Base-by-base conservation (phyloP, 1,140 invertebrate genomes). In the Apocrypta bakeri region DNA sequence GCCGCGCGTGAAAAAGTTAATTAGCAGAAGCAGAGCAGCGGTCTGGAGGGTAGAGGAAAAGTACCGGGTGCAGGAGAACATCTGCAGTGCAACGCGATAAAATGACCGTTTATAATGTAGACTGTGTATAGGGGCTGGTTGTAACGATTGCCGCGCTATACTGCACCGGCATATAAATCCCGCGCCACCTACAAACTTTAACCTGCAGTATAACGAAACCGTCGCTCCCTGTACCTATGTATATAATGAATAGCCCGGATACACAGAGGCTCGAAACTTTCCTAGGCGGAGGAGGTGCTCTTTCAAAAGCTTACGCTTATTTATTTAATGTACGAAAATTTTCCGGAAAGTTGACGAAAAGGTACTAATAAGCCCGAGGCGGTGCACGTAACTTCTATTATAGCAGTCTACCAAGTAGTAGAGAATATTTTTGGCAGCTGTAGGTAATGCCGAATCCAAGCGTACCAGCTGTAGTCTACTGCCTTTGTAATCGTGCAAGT, bases 31-130 rank as follows among this genome's bases (percentile, higher is more conserved):
- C 42, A 17, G 14, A 37, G 33, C 33, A 9, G 33, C 33, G 9
- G 33, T 9, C 33, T 9, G 3, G 33, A 9, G 33, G 33, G 3
- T 56, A 56, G 48, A 7, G 17, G 48, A 56, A 56, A 56, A 56
- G 48, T 56, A 17, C 48, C 21, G 48, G 48, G 1, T 56, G 48
- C 14, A 73, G 80, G 78, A 73, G 42, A 83, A 85, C 85, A 86
- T 84, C 77, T 83, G 85, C 84, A 86, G 63, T 85, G 85, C 86
- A 86, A 85, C 75, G 86, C 82, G 82, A 86, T 82, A 86, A 86
- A 87, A 87, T 84, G 82, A 86, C 72, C 82, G 84, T 86, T 87
- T 85, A 86, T 87, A 85, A 87, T 85, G 82, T 66, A 66, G 64
- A 25, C 68, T 42, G 64, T 17, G 37, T n/a, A 56, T 56, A 56